A percentile compares a stretch with the other conserved stretches of the same genome.
phyloP scores from a whole-genome alignment of 2,888 invertebrate genomes.

The Steinernema hermaphroditum region DNA sequence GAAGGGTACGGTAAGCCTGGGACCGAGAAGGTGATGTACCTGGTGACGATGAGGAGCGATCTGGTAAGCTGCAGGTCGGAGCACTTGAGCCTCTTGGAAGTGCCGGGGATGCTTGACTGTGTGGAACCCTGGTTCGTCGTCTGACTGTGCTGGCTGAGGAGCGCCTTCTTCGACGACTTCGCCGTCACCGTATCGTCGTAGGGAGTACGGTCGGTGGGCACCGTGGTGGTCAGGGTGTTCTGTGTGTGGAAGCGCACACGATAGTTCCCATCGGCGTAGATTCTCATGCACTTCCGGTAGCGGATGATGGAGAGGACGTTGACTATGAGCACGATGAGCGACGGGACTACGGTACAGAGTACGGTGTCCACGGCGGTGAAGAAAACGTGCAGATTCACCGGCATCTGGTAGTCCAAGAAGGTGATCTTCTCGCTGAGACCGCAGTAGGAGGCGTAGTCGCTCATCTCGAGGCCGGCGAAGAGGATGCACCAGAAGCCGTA shows the following conservation, averaged over 20 bases:
- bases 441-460: constrained; percentile 48
- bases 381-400: constrained; percentile 54
- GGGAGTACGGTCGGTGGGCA: constrained; percentile 29
- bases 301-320: constrained; percentile 61
- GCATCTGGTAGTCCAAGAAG: constrained; percentile 48
- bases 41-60: constrained; percentile 64
- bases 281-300: constrained; percentile 63
- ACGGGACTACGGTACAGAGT: constrained; percentile 58
- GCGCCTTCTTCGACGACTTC: constrained; percentile 55
- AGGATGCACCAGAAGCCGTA: constrained; percentile 59
- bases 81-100: constrained; percentile 56
- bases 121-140: constrained; percentile 44
- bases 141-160: constrained; percentile 50
- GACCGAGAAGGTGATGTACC: constrained; percentile 38
- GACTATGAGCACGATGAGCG: constrained; percentile 62
- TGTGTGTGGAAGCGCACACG: constrained; percentile 55
- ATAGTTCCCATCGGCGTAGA: constrained; percentile 63
- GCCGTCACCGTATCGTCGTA: constrained; percentile 29
- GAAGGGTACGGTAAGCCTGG: constrained; percentile 27
- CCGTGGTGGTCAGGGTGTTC: background rate
- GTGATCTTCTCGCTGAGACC: constrained; percentile 55
- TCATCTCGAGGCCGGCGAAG: constrained; percentile 58
- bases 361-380: constrained; percentile 61
- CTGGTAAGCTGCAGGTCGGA: constrained; percentile 63
- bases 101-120: constrained; percentile 42